Conservation (phyloP, 2,113 vertebrate species). For the Petrocephalus microphthalmus region DNA sequence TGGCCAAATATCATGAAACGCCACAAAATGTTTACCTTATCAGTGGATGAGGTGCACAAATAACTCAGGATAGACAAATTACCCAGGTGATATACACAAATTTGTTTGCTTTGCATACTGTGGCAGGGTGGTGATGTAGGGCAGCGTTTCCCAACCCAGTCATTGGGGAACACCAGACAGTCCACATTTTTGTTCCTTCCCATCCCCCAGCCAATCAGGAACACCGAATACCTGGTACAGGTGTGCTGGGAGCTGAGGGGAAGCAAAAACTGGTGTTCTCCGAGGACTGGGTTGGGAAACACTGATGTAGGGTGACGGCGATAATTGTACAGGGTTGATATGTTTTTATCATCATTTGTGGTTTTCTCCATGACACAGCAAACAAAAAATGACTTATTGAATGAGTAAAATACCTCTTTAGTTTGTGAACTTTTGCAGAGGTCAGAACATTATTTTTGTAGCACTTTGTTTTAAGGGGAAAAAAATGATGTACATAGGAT, state of each 20-base stretch:
- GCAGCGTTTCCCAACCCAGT: too few relatives aligned
- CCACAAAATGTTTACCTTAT: neutral
- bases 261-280: too few relatives aligned
- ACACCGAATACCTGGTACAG: too few relatives aligned
- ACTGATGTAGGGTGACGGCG: too few relatives aligned
- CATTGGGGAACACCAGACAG: too few relatives aligned
- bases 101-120: too few relatives aligned
- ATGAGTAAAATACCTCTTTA: neutral
- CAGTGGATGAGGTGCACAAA: neutral
- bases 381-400: neutral
- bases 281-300: too few relatives aligned
- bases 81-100: neutral
- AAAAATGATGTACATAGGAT: neutral
- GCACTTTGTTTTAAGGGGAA: neutral
- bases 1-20: neutral
- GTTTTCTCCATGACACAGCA: neutral
- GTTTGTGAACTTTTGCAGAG: neutral
- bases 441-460: neutral
- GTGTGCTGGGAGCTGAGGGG: too few relatives aligned
- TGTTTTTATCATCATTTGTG: neutral
- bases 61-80: neutral
- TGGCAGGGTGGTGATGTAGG: too few relatives aligned
- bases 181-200: too few relatives aligned
- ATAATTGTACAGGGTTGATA: neutral
- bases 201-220: too few relatives aligned